Percentiles rank a stretch among this genome's conserved stretches.
These are phyloP conservation scores for Oreochromis aureus DNA, from an alignment of 2,113 vertebrate species.

Conservation along the genomic window DNA sequence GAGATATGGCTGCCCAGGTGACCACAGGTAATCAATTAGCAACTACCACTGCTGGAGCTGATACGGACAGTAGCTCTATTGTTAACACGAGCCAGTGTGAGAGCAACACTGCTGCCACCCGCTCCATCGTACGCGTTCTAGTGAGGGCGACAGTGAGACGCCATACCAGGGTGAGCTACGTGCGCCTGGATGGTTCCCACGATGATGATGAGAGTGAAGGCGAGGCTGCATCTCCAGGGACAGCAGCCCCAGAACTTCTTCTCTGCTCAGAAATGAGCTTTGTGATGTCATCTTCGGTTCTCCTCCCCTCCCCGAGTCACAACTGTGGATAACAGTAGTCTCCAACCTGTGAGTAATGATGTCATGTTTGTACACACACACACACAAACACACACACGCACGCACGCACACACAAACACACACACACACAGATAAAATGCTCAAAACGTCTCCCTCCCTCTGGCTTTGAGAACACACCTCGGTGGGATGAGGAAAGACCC, in stretches of 20 bases:
- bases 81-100: slow-evolving; percentile 32
- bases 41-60: slow-evolving; percentile 38
- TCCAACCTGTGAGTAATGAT: slow-evolving; percentile 79
- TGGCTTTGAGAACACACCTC: slow-evolving; percentile 57
- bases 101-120: slow-evolving; percentile 25
- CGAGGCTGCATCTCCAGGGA: slow-evolving; percentile 42
- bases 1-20: slow-evolving; percentile 50
- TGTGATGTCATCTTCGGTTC: slow-evolving; percentile 77
- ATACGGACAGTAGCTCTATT: slow-evolving; percentile 19
- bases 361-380: slow-evolving; percentile 74
- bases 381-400: slow-evolving; percentile 52
- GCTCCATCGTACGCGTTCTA: slow-evolving; percentile 68
- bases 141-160: slow-evolving; percentile 71
- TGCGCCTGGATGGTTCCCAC: slow-evolving; percentile 59
- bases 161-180: slow-evolving; percentile 72
- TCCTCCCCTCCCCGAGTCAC: slow-evolving; percentile 71
- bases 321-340: slow-evolving; percentile 72
- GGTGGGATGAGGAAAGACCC: slow-evolving; percentile 36
- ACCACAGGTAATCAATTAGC: slow-evolving; percentile 45
- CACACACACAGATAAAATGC: slow-evolving; percentile 30
- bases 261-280: slow-evolving; percentile 76
- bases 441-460: slow-evolving; percentile 73
- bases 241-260: slow-evolving; percentile 62
- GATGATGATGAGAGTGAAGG: slow-evolving; percentile 53
- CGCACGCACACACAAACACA: slow-evolving; percentile 27